These are phyloP conservation scores for Pogonomyrmex barbatus DNA, from an alignment of 1,140 invertebrate genomes.

Conservation along the genomic window DNA sequence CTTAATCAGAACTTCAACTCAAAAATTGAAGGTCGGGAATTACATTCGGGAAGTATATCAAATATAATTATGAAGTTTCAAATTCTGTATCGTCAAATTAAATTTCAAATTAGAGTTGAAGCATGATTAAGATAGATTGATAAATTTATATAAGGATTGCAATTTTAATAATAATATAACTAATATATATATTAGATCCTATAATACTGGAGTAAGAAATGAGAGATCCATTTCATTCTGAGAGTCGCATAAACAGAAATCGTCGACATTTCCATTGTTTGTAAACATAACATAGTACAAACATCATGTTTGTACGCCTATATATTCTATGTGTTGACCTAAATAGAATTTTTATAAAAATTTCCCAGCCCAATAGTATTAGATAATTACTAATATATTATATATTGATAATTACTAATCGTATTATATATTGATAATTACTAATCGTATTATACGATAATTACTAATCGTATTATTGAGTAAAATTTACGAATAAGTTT, in stretches of 20 bases:
- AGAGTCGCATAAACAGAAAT: conserved; percentile 6
- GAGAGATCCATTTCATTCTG: conserved; percentile 8
- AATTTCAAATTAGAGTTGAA: conserved; percentile 21
- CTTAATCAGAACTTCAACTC: conserved; percentile 9
- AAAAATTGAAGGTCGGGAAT: not conserved
- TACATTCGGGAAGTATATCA: not conserved
- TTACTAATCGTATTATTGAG: not conserved
- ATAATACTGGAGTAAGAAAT: not conserved
- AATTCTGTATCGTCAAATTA: not conserved
- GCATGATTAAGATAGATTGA: conserved; percentile 8
- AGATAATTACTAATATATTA: conserved; percentile 19
- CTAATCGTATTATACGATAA: conserved; percentile 11
- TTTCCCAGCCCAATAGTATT: conserved; percentile 25
- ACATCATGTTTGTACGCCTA: conserved; percentile 8
- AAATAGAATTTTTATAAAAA: conserved; percentile 19
- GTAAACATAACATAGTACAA: conserved; percentile 8
- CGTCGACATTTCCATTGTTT: not conserved
- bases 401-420: conserved; percentile 11
- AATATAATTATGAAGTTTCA: not conserved
- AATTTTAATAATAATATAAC: not conserved
- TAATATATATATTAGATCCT: not conserved
- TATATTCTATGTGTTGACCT: not conserved
- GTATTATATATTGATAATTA: conserved; percentile 24
- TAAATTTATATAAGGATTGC: conserved; percentile 19
- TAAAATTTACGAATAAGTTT: conserved; percentile 22